These are phyloP conservation scores for Etia nguti DNA, from an alignment of 2,113 vertebrate genomes.

Conservation along the genomic window DNA sequence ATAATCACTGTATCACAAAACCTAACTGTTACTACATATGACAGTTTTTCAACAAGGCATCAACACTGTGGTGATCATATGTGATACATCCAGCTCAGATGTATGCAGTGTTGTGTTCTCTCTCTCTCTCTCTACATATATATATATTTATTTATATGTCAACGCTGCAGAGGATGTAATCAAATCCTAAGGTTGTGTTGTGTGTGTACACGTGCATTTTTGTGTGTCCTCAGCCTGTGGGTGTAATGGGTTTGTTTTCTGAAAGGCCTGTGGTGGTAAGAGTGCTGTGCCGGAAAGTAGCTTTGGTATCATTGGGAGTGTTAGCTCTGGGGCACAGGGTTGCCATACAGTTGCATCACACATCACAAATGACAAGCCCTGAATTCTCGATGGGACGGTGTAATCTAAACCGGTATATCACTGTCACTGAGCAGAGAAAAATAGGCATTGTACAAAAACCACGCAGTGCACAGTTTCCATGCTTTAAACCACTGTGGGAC, in stretches of 20 bases:
- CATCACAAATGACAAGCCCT: conserved; percentile 18
- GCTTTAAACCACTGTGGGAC: neutral
- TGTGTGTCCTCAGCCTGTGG: neutral
- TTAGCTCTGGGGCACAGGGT: conserved; percentile 22
- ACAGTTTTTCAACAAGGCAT: neutral
- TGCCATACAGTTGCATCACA: conserved; percentile 47
- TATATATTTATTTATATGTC: neutral
- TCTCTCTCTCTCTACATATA: rapidly evolving
- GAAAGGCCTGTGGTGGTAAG: neutral
- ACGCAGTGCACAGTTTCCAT: neutral
- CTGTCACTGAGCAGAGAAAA: neutral
- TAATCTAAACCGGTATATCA: neutral
- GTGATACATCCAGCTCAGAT: neutral
- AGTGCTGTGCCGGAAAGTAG: neutral
- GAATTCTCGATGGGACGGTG: neutral
- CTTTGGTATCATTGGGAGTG: neutral
- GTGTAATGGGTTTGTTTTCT: neutral
- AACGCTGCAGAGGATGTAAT: neutral
- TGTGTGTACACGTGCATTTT: neutral
- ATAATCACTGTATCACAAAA: neutral
- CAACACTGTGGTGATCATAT: neutral
- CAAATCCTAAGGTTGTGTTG: neutral
- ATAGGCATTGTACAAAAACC: neutral
- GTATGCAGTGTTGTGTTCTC: neutral
- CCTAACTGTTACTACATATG: neutral